These are phyloP conservation scores for Zootoca vivipara DNA, from an alignment of 2,113 vertebrate species.

Conservation along the genomic window DNA sequence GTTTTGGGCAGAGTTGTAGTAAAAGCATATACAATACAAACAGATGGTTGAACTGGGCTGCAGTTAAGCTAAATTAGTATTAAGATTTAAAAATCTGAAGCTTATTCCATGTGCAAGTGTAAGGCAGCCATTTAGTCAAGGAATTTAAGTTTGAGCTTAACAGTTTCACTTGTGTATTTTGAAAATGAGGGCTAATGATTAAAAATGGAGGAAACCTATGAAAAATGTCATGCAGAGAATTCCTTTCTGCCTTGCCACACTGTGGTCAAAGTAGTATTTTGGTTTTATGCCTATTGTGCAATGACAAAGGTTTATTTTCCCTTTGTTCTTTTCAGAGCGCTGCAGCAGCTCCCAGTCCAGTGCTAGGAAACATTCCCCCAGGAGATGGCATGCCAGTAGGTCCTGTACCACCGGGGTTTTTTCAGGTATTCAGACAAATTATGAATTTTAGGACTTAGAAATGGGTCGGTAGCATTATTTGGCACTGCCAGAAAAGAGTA, in stretches of 20 bases:
- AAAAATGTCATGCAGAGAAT: slow-evolving; percentile 40
- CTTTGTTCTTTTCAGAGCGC: slow-evolving; percentile 91
- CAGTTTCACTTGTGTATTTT: neutral
- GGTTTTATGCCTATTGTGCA: slow-evolving; percentile 75
- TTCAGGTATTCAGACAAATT: slow-evolving; percentile 90
- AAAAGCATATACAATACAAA: neutral
- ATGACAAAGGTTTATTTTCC: slow-evolving; percentile 81
- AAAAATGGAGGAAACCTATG: slow-evolving; percentile 42
- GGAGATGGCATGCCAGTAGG: slow-evolving; percentile 98
- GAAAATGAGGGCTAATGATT: slow-evolving; percentile 30
- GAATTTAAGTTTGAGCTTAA: slow-evolving; percentile 26
- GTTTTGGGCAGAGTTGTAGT: neutral
- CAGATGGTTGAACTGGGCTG: neutral
- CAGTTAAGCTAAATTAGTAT: neutral
- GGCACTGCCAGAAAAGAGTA: slow-evolving; percentile 56
- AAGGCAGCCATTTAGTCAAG: slow-evolving; percentile 21
- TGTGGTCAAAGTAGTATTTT: slow-evolving; percentile 59
- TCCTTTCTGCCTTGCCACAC: slow-evolving; percentile 36
- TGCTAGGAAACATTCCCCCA: slow-evolving; percentile 95
- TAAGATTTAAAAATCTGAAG: neutral
- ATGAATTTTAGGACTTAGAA: slow-evolving; percentile 68
- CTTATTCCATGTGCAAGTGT: neutral
- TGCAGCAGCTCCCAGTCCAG: slow-evolving; percentile 94
- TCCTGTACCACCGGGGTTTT: slow-evolving; percentile 96
- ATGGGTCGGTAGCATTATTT: slow-evolving; percentile 57